Conservation (phyloP, 2,113 vertebrate species). For the Thamnophis sirtalis region DNA sequence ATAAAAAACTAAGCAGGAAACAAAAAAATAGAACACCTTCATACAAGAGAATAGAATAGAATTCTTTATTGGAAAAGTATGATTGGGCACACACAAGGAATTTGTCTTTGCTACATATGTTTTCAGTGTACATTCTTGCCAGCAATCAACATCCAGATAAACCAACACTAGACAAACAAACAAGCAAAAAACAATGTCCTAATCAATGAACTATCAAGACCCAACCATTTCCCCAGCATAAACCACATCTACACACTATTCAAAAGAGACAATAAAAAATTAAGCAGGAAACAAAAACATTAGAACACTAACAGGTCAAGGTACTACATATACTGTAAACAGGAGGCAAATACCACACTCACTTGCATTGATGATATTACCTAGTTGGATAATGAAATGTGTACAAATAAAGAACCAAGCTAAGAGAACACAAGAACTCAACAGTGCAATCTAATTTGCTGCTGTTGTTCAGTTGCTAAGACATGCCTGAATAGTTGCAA, state of each 20-base stretch:
- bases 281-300: too few species aligned
- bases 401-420: neutral
- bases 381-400: neutral
- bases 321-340: neutral
- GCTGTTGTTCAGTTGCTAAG: neutral
- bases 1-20: too few species aligned
- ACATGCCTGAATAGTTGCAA: neutral
- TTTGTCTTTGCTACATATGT: too few species aligned
- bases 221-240: neutral
- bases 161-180: neutral
- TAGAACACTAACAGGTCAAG: neutral
- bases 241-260: neutral
- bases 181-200: neutral
- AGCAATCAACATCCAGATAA: neutral
- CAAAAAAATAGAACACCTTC: neutral
- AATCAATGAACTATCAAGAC: neutral
- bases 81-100: too few species aligned
- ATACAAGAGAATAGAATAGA: too few species aligned
- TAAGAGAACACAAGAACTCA: neutral
- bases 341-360: neutral
- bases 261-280: too few species aligned
- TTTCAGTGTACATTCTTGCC: too few species aligned
- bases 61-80: too few species aligned
- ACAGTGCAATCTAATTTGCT: neutral
- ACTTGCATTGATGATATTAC: neutral